Base-by-base conservation (phyloP, 1,140 invertebrate species). In the Drosophila kohkoa region DNA sequence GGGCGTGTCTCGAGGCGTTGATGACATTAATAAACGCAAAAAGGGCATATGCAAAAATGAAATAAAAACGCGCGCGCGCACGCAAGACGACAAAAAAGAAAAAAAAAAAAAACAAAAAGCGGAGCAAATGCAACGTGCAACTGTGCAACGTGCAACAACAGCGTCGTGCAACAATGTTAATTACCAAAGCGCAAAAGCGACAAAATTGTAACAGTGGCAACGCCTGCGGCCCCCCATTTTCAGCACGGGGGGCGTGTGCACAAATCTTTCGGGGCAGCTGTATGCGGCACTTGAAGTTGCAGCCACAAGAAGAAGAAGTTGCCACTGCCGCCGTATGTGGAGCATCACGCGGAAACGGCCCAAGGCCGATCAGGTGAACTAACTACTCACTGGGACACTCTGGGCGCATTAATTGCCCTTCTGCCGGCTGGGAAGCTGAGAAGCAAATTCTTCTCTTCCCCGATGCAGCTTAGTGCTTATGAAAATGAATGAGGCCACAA, bases 201-300 rank as follows among this genome's bases (percentile, higher is more conserved):
- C 79, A 80, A 79, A 88, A 87, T 88, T 87, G 79, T 87, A 87
- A 87, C 82, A 87, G 82, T 82, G 79, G 83, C 82, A 79, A 75
- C 48, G 46, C 73, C 74, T 43, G 52, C 60, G 75, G 77, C 66
- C 35, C 45, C 28, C 59, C 20, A 16, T 60, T 43, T 20, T 11
- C 54, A 55, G 55, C 25, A 48, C 11, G 51, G n/a, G 1, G 38
- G 54, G 38, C 55, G 75, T 54, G 52, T 38, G 32, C 16, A 20
- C 54, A 57, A 41, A 74, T 68, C 63, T 74, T 54, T 46, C n/a
- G 48, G 41, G 41, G 41, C 49, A 13, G 68, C 43, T 41, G 16
- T 16, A 32, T 25, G 20, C 20, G 20, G 41, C 41, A 13, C 41
- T 25, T 25, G 20, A 43, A 43, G 41, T 7, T 10, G 35, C 35